Base-by-base conservation (phyloP, 2,888 invertebrate species). In the Athalia cordata region DNA sequence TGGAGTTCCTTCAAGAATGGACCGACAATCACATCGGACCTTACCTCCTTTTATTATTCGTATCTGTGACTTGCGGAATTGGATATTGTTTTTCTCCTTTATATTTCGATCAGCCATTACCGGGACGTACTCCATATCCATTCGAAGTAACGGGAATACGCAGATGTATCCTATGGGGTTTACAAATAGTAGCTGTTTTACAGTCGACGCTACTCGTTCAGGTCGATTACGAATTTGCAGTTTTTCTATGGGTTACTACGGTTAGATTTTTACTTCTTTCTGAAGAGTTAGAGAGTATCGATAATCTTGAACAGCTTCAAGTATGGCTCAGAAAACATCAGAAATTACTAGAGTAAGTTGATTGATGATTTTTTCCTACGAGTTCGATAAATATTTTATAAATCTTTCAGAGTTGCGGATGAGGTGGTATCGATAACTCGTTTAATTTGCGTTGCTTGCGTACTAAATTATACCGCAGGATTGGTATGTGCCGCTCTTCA, bases 221-320 rank as follows among this genome's bases (percentile, higher is more conserved):
- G 8, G 11, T 70, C 11, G 68, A 70, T 70, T 5, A 43, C n/a
- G 11, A 55, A 43, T 57, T 70, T 3, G 15, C 68, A 29, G 11
- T 45, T 3, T 55, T 70, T n/a, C 4, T 70, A 2, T 70, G 68
- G 68, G 52, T 70, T 8, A 43, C 68, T 55, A 45, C 29, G 1
- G 55, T 43, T 70, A 52, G 55, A 11, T 70, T 70, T n/a, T 52
- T 55, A 55, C 55, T 70, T 57, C 55, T 70, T 11, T 70, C 68
- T 11, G n/a, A 57, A 0, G 68, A 70, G 11, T 11, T 70, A n/a
- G 55, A 11, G 15, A n/a, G 3, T n/a, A 55, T 8, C 6, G 43
- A 29, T 6, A n/a, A 70, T 43, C 5, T 5, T 43, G 6, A 13
- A 11, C 68, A 70, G n/a, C 43, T 52, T 15, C 50, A 15, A 43